A percentile compares a stretch with the other conserved stretches of the same genome.
Conservation (phyloP, 2,113 vertebrate genomes). For the Oplegnathus fasciatus region DNA sequence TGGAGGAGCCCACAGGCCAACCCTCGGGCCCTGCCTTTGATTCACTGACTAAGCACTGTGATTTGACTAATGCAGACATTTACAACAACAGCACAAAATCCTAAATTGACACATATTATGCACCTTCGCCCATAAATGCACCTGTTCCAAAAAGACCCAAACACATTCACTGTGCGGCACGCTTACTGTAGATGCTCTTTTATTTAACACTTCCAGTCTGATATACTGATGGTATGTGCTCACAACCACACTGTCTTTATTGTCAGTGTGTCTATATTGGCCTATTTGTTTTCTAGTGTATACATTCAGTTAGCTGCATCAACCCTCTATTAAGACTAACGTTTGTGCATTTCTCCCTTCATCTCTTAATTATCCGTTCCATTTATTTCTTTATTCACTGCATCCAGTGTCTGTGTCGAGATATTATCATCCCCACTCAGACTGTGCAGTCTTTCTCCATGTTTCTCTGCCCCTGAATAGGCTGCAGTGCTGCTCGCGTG, state of each 20-base stretch:
- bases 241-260: conserved; percentile 29
- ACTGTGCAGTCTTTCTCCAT: conserved; percentile 25
- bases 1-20: conserved; percentile 52
- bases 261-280: conserved; percentile 14
- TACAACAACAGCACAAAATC: conserved; percentile 35
- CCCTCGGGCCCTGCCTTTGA: conserved; percentile 62
- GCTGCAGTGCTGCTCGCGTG: conserved; percentile 51
- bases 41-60: conserved; percentile 53
- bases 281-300: conserved; percentile 15
- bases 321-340: conserved; percentile 10
- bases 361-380: conserved; percentile 59
- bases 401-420: not conserved
- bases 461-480: conserved; percentile 56
- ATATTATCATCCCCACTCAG: conserved; percentile 47
- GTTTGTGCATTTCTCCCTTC: conserved; percentile 34
- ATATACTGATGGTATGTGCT: not conserved
- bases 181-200: conserved; percentile 16
- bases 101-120: conserved; percentile 14
- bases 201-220: conserved; percentile 17
- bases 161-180: not conserved
- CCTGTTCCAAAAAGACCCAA: not conserved
- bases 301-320: conserved; percentile 12
- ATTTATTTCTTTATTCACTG: conserved; percentile 62
- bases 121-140: not conserved
- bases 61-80: conserved; percentile 64